phyloP scores from a whole-genome alignment of 2,113 vertebrate species.

The Neotoma lepida region DNA sequence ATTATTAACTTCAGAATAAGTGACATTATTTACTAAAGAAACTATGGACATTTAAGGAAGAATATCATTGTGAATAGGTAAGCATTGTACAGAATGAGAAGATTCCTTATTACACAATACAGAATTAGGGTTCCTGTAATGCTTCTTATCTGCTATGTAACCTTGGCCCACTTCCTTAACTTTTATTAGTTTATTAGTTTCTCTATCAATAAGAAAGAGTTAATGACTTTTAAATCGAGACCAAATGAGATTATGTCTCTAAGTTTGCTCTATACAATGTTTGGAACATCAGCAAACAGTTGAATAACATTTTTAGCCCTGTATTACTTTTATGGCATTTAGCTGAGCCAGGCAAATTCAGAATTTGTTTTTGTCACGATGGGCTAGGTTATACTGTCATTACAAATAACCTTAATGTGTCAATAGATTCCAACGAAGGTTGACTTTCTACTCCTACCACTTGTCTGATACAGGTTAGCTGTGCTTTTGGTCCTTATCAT shows the following conservation, averaged over 20 bases:
- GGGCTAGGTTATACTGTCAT: not conserved
- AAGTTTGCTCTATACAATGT: not conserved
- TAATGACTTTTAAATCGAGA: not conserved
- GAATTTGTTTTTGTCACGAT: conserved; percentile 6
- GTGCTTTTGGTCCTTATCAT: not conserved
- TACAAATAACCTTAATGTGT: not conserved
- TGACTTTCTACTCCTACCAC: not conserved
- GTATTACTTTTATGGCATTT: not conserved
- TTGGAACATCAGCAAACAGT: not conserved
- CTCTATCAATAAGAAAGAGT: not conserved
- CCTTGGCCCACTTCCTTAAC: conserved; percentile 17
- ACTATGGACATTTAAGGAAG: not conserved
- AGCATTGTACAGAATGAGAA: not conserved
- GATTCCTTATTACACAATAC: not conserved
- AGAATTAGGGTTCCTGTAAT: not conserved
- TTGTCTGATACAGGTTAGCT: not conserved
- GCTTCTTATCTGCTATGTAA: not conserved
- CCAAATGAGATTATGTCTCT: conserved; percentile 15
- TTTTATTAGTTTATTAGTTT: conserved; percentile 37
- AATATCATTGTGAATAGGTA: not conserved
- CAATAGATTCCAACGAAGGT: not conserved
- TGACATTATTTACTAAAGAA: not conserved
- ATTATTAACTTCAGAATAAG: conserved; percentile 38
- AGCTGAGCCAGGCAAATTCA: not conserved
- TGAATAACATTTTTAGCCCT: not conserved